These are phyloP conservation scores for Cerceris ruficornis DNA, from an alignment of 2,888 invertebrate species.

Conservation along the genomic window DNA sequence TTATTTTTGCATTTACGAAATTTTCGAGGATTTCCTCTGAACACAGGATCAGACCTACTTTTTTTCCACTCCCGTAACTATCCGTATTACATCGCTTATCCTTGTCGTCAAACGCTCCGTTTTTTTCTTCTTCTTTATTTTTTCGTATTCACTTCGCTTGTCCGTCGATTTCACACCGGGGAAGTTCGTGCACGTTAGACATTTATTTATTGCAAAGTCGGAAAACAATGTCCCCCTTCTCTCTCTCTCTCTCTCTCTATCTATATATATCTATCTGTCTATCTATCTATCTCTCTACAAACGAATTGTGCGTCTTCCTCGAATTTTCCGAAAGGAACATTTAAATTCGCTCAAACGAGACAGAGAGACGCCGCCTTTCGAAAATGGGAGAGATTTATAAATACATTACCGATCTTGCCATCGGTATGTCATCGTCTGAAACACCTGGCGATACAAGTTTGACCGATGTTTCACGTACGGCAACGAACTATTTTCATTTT, in stretches of 20 bases:
- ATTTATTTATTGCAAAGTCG: conserved; percentile 7
- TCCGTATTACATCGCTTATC: conserved; percentile 56
- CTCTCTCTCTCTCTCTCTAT: neutral
- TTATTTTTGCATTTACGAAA: conserved; percentile 55
- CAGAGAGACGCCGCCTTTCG: too few relatives aligned
- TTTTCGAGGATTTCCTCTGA: conserved; percentile 75
- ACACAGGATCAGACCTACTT: conserved; percentile 77
- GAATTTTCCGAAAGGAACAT: neutral
- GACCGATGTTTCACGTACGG: neutral
- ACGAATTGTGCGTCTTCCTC: neutral
- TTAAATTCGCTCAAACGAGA: too few relatives aligned
- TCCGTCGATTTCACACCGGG: conserved; percentile 22
- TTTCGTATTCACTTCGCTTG: conserved; percentile 35
- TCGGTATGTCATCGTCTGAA: neutral
- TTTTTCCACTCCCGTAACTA: conserved; percentile 52
- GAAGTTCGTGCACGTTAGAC: conserved; percentile 37
- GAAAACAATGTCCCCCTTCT: neutral
- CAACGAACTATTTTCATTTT: neutral
- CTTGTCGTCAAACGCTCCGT: conserved; percentile 24
- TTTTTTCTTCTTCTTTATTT: neutral
- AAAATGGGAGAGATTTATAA: too few relatives aligned
- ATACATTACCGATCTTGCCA: too few relatives aligned
- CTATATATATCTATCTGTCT: neutral
- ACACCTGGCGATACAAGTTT: neutral
- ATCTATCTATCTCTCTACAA: too few relatives aligned